Conservation (phyloP, 2,797 vertebrate genomes). For the Astyanax mexicanus region DNA sequence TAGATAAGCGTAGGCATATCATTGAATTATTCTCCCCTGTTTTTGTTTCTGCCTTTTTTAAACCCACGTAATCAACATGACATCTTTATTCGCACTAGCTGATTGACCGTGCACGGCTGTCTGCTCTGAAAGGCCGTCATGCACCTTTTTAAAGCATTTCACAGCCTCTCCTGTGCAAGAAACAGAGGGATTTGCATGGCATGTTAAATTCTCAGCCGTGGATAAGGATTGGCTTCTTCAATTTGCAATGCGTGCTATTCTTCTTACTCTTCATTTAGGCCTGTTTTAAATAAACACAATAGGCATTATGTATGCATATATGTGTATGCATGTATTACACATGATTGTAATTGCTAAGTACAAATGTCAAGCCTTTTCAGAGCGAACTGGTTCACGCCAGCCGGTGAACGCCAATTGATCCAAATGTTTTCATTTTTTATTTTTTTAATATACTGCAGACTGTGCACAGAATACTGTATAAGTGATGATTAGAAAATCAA, state of each 20-base stretch:
- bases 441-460: slow-evolving; percentile 13
- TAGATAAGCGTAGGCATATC: neutral
- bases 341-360: neutral
- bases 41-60: neutral
- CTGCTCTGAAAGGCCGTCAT: neutral
- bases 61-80: neutral
- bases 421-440: slow-evolving; percentile 16
- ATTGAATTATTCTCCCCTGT: neutral
- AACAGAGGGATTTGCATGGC: slow-evolving; percentile 4
- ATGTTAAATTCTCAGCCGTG: neutral
- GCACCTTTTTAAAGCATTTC: neutral
- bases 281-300: neutral
- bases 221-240: neutral
- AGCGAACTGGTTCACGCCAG: too few relatives aligned
- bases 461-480: slow-evolving; percentile 23
- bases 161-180: neutral
- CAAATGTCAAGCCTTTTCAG: neutral
- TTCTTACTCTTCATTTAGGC: neutral
- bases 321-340: neutral
- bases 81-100: neutral
- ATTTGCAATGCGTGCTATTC: slow-evolving; percentile 2
- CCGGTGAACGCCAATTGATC: neutral
- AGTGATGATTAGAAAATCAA: slow-evolving; percentile 69
- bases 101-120: neutral
- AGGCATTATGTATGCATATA: too few relatives aligned